Conservation (phyloP, 2,888 invertebrate genomes). For the Dugesia japonica region DNA sequence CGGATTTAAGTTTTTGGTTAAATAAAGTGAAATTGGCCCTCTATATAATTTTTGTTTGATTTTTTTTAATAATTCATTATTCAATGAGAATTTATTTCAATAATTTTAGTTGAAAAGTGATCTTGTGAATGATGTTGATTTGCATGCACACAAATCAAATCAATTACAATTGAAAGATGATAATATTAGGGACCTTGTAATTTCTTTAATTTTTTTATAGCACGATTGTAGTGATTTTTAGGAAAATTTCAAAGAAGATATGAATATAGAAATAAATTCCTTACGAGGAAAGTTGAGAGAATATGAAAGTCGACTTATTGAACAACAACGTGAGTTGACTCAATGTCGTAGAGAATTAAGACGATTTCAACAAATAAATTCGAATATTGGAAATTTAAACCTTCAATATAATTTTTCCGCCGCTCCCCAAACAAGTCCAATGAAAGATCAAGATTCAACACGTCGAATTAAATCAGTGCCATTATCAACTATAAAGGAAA, state of each 20-base stretch:
- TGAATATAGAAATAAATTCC: neutral
- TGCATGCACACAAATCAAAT: neutral
- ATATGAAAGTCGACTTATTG: neutral
- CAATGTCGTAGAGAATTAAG: neutral
- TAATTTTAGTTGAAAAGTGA: neutral
- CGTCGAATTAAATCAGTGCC: constrained; percentile 24
- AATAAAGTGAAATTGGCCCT: too few relatives aligned
- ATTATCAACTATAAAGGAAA: neutral
- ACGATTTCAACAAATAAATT: neutral
- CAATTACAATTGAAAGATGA: neutral
- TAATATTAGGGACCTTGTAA: neutral
- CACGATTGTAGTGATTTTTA: neutral
- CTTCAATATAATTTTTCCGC: constrained; percentile 5
- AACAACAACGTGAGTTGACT: constrained; percentile 1
- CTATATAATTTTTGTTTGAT: too few relatives aligned
- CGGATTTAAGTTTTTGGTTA: too few relatives aligned
- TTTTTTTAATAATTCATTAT: too few relatives aligned
- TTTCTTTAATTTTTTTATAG: neutral
- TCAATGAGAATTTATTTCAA: too few relatives aligned
- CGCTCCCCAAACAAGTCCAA: neutral
- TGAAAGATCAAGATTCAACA: constrained; percentile 8
- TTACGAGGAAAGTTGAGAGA: neutral
- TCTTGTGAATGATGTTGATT: neutral
- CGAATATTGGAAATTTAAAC: neutral
- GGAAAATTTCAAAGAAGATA: neutral